Conservation (phyloP, 1,140 invertebrate genomes). For the Manduca sexta region DNA sequence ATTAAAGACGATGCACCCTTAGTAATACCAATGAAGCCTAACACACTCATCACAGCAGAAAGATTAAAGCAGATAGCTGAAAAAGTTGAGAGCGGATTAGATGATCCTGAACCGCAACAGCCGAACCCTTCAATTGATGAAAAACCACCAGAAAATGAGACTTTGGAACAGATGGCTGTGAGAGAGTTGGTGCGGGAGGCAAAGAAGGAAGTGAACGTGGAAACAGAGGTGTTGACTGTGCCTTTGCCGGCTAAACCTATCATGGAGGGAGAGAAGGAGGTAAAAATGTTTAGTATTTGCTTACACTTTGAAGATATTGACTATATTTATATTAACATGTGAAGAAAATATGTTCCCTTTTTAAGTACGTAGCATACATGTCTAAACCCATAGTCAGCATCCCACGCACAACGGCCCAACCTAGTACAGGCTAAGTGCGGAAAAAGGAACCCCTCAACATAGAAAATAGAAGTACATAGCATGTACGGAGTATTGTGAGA, state of each 20-base stretch:
- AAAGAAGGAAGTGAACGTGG: constrained; percentile 40
- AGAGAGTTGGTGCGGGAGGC: constrained; percentile 75
- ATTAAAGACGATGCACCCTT: constrained; percentile 71
- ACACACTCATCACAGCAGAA: constrained; percentile 72
- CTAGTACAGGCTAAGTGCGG: no score
- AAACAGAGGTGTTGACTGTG: constrained; percentile 63
- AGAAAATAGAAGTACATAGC: no score
- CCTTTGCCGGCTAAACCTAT: constrained; percentile 70
- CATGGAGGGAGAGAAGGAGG: constrained; percentile 76
- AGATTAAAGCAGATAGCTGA: constrained; percentile 65
- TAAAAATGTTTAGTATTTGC: constrained; percentile 18
- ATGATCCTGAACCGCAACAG: constrained; percentile 28
- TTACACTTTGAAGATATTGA: no score
- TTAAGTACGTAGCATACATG: no score
- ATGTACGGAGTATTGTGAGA: no score
- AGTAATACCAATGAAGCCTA: constrained; percentile 77
- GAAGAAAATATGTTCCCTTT: no score
- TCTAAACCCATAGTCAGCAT: no score
- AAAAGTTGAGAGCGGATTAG: constrained; percentile 52
- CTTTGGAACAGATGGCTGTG: constrained; percentile 70
- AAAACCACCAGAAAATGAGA: constrained; percentile 45
- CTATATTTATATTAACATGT: no score
- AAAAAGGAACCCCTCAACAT: no score
- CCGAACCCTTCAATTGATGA: constrained; percentile 19
- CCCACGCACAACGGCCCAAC: no score